Evolutionary conservation across 35 echinoderm and acorn worm genomes (phyloP).

Genomic region (Lytechinus variegatus): DNA sequence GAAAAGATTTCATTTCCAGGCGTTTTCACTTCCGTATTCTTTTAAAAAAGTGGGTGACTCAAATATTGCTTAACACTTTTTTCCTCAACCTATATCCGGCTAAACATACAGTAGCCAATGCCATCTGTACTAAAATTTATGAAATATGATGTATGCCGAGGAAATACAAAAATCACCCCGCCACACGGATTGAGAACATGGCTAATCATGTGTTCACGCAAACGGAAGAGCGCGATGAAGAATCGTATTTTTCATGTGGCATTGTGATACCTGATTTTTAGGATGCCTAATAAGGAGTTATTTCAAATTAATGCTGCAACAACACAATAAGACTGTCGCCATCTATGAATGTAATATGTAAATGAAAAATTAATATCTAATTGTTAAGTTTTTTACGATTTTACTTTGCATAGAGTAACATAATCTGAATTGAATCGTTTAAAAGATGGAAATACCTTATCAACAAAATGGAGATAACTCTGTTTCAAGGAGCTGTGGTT

Average conservation of each 20-base stretch:
- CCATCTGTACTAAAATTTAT: not conserved
- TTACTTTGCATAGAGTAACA: no score
- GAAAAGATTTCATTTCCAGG: slow-evolving; percentile 4
- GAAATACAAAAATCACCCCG: not conserved
- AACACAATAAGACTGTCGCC: no score
- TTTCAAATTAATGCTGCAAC: no score
- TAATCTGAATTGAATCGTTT: no score
- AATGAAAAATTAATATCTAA: no score
- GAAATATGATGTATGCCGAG: not conserved
- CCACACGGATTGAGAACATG: not conserved
- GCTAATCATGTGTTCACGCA: not conserved
- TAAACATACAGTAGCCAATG: not conserved
- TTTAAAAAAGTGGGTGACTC: not conserved
- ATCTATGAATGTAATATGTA: no score
- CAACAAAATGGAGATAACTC: no score
- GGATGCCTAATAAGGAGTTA: not conserved
- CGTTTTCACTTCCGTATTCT: slow-evolving; percentile 3
- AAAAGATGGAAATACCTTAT: no score
- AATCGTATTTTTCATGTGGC: not conserved
- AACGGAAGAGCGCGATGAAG: not conserved
- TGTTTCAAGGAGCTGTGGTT: no score
- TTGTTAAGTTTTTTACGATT: no score
- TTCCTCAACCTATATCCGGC: not conserved
- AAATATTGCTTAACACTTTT: not conserved
- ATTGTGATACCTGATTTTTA: not conserved